Evolutionary conservation across 2,888 invertebrate species (phyloP).

Genomic region (Melipona bicolor): DNA sequence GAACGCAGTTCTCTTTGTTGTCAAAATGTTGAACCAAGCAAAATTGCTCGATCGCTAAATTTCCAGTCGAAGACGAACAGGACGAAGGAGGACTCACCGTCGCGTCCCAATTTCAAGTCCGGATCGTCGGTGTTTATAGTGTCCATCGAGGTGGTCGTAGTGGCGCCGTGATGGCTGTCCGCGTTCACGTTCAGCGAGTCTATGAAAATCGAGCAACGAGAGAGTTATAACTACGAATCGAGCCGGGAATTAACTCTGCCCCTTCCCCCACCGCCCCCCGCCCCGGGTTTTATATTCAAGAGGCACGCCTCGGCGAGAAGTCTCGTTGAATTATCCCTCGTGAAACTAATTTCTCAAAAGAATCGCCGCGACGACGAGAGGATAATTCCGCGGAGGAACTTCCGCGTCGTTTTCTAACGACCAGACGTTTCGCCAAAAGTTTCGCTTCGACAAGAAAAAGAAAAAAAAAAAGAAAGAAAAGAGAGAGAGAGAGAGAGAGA

Average conservation of each 20-base stretch:
- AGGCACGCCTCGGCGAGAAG: not conserved
- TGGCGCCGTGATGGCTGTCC: constrained; percentile 65
- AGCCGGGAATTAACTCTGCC: constrained; percentile 15
- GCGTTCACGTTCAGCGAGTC: constrained; percentile 69
- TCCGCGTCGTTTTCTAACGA: constrained; percentile 22
- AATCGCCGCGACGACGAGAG: not conserved
- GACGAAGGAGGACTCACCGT: constrained; percentile 52
- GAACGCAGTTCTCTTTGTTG: not conserved
- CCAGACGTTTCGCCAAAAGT: not conserved
- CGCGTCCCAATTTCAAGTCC: constrained; percentile 66
- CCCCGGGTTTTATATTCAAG: constrained; percentile 11
- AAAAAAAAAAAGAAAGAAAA: not conserved
- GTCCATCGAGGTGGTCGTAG: constrained; percentile 71
- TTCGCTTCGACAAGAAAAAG: not conserved
- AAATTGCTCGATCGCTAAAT: not conserved
- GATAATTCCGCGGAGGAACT: constrained; percentile 31
- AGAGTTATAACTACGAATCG: constrained; percentile 30
- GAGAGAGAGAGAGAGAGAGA: not conserved
- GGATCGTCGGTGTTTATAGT: constrained; percentile 70
- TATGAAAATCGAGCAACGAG: constrained; percentile 30
- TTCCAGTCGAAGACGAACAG: not conserved
- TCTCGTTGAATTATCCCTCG: constrained; percentile 23
- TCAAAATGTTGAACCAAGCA: not conserved
- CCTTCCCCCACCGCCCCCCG: not conserved
- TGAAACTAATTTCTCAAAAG: constrained; percentile 45